These are phyloP conservation scores for Agraylea sexmaculata DNA, from an alignment of 1,140 invertebrate genomes.

Conservation along the genomic window DNA sequence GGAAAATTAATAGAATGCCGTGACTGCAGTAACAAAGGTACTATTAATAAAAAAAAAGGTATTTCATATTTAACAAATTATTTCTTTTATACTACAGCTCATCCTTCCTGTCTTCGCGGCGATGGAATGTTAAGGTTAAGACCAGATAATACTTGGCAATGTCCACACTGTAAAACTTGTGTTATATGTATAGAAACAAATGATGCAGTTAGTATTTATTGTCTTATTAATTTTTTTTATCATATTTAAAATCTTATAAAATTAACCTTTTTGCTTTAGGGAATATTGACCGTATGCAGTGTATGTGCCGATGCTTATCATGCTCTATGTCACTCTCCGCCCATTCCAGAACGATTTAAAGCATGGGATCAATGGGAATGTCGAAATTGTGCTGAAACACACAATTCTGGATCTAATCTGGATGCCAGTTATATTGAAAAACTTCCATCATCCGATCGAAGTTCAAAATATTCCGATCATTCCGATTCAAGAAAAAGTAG, in stretches of 20 bases:
- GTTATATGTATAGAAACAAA: slow-evolving; percentile 56
- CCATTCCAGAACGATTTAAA: slow-evolving; percentile 41
- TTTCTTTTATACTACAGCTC: slow-evolving; percentile 36
- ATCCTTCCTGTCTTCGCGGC: slow-evolving; percentile 54
- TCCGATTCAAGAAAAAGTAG: slow-evolving; percentile 18
- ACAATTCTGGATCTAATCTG: slow-evolving; percentile 21
- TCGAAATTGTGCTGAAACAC: slow-evolving; percentile 41
- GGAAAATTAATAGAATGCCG: slow-evolving; percentile 63
- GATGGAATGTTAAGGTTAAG: slow-evolving; percentile 50
- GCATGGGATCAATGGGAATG: slow-evolving; percentile 46
- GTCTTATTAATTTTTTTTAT: slow-evolving; percentile 9
- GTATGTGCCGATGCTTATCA: slow-evolving; percentile 76
- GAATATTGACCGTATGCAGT: slow-evolving; percentile 61
- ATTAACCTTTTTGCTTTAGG: slow-evolving; percentile 35
- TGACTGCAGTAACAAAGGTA: slow-evolving; percentile 70
- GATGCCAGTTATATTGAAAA: slow-evolving; percentile 17
- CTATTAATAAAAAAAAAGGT: slow-evolving; percentile 6
- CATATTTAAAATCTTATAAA: slow-evolving; percentile 13
- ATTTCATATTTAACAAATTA: slow-evolving; percentile 5
- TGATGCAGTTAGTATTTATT: slow-evolving; percentile 47
- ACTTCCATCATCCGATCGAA: slow-evolving; percentile 14
- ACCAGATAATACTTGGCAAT: slow-evolving; percentile 57
- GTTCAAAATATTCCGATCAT: slow-evolving; percentile 18
- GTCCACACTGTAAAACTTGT: slow-evolving; percentile 59
- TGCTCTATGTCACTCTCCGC: slow-evolving; percentile 57